These are phyloP conservation scores for Leptoteleia sp. DNA, from an alignment of 1,140 invertebrate genomes.

Conservation along the genomic window DNA sequence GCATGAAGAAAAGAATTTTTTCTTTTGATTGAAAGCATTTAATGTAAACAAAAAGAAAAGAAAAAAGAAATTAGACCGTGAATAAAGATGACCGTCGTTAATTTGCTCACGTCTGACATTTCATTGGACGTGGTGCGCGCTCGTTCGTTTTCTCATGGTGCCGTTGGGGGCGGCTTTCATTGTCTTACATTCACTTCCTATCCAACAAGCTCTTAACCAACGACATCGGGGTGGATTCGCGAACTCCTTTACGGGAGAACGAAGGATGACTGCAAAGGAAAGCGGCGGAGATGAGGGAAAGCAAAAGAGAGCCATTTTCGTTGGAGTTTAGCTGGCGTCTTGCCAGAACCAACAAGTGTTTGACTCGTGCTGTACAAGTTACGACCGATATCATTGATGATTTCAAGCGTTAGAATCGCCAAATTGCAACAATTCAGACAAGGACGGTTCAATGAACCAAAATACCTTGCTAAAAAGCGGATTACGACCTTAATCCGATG, in stretches of 20 bases:
- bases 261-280: background rate
- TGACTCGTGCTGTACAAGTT: conserved; percentile 56
- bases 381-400: conserved; percentile 62
- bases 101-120: conserved; percentile 23
- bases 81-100: conserved; percentile 26
- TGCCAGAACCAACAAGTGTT: conserved; percentile 67
- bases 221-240: conserved; percentile 13
- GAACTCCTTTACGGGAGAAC: conserved; percentile 15
- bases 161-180: conserved; percentile 29
- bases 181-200: conserved; percentile 51
- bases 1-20: no score
- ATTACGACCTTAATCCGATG: conserved; percentile 26
- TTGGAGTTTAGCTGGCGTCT: conserved; percentile 39
- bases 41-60: conserved; percentile 13
- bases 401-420: conserved; percentile 44
- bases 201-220: conserved; percentile 43
- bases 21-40: no score
- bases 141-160: conserved; percentile 22
- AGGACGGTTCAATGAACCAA: conserved; percentile 30
- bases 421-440: conserved; percentile 53
- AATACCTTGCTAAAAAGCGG: conserved; percentile 19
- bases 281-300: conserved; percentile 9
- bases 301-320: conserved; percentile 48
- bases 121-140: conserved; percentile 3
- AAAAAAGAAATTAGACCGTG: conserved; percentile 1